Percentiles rank a stretch among this genome's conserved stretches.
Evolutionary conservation across 2,888 invertebrate genomes (phyloP).

Genomic region (Trichopria drosophilae): DNA sequence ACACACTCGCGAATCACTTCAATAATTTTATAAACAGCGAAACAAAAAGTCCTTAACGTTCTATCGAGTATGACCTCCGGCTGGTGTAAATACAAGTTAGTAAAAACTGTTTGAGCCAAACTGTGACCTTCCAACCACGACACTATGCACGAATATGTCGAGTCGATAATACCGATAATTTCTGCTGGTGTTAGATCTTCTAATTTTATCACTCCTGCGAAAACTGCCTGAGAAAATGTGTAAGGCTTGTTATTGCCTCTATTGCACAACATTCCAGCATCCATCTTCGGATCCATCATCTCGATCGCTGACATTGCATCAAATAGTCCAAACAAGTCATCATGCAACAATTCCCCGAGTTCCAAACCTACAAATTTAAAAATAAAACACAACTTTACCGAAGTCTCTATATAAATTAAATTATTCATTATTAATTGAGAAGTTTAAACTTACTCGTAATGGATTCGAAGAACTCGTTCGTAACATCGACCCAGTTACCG

Average conservation of each 20-base stretch:
- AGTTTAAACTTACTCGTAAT: constrained; percentile 61
- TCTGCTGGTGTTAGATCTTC: constrained; percentile 76
- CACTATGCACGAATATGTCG: constrained; percentile 88
- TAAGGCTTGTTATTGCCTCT: constrained; percentile 81
- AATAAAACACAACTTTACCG: too few species aligned
- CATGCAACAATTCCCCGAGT: constrained; percentile 89
- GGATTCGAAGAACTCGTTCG: constrained; percentile 66
- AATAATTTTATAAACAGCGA: constrained; percentile 84
- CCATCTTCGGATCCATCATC: constrained; percentile 99
- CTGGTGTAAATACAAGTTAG: constrained; percentile 91
- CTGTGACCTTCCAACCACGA: constrained; percentile 98
- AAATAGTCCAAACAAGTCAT: constrained; percentile 87
- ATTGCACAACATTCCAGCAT: constrained; percentile 96
- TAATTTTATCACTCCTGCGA: constrained; percentile 78
- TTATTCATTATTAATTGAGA: constrained; percentile 2
- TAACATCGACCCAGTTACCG: constrained; percentile 73
- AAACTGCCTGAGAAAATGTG: constrained; percentile 84
- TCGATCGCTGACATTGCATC: constrained; percentile 99
- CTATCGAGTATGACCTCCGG: constrained; percentile 83
- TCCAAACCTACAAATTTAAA: constrained; percentile 66
- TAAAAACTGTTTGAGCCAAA: constrained; percentile 95
- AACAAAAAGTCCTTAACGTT: constrained; percentile 81
- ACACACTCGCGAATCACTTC: constrained; percentile 88
- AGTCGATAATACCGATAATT: constrained; percentile 91
- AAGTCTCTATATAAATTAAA: too few species aligned